These are phyloP conservation scores for Bradysia coprophila DNA, from an alignment of 1,140 invertebrate species.

Conservation along the genomic window DNA sequence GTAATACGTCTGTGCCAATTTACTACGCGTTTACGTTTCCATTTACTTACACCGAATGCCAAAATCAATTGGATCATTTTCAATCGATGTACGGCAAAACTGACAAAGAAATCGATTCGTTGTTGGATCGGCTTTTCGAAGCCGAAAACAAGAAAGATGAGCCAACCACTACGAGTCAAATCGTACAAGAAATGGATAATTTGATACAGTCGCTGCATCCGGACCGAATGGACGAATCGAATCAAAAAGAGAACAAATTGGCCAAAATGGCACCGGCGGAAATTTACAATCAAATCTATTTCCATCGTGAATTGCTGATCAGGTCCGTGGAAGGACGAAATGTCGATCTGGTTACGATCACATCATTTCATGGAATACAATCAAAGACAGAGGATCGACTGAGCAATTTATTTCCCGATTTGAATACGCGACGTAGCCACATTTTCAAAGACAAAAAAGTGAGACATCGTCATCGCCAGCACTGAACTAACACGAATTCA, in stretches of 20 bases:
- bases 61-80: slow-evolving; percentile 38
- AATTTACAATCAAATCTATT: slow-evolving; percentile 71
- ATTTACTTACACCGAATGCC: slow-evolving; percentile 62
- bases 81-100: too few relatives aligned
- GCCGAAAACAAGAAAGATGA: too few relatives aligned
- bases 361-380: slow-evolving; percentile 61
- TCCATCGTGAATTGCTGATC: slow-evolving; percentile 65
- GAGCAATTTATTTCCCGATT: slow-evolving; percentile 58
- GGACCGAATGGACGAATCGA: too few relatives aligned
- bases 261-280: too few relatives aligned
- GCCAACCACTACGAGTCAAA: too few relatives aligned
- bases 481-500: background rate
- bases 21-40: slow-evolving; percentile 90
- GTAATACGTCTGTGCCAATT: slow-evolving; percentile 29
- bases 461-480: background rate
- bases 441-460: slow-evolving; percentile 5
- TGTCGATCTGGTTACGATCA: slow-evolving; percentile 76
- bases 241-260: too few relatives aligned
- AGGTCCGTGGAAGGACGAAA: slow-evolving; percentile 64
- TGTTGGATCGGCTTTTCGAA: too few relatives aligned
- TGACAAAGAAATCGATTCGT: too few relatives aligned
- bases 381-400: slow-evolving; percentile 47
- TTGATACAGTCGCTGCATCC: too few relatives aligned
- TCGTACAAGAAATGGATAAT: too few relatives aligned
- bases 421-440: slow-evolving; percentile 12